These are phyloP conservation scores for Garrulus glandarius DNA, from an alignment of 2,797 vertebrate genomes.

Conservation along the genomic window DNA sequence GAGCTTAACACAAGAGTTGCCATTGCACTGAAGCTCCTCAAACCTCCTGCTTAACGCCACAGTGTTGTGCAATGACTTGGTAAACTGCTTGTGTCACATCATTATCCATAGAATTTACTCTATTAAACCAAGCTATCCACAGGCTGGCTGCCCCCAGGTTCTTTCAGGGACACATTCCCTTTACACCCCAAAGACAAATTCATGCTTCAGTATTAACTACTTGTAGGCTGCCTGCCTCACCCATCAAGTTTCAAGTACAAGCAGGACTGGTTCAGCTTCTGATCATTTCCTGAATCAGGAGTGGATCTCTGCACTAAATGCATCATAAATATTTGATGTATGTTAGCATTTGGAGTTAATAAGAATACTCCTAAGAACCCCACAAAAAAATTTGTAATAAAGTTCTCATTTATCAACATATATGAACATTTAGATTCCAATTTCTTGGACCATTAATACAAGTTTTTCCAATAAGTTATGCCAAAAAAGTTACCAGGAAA, in stretches of 20 bases:
- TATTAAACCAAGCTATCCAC: not conserved
- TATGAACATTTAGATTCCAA: constrained; percentile 17
- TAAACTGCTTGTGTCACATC: not conserved
- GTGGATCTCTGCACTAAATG: not conserved
- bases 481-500: not conserved
- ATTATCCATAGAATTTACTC: not conserved
- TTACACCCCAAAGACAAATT: not conserved
- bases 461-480: constrained; percentile 1
- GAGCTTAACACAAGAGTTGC: not conserved
- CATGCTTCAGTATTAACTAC: not conserved
- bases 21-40: not conserved
- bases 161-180: not conserved
- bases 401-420: constrained; percentile 42
- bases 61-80: not conserved
- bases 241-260: not conserved
- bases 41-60: not conserved
- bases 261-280: not conserved
- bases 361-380: not conserved
- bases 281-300: not conserved
- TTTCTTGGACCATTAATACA: constrained; percentile 47
- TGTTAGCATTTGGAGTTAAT: not conserved
- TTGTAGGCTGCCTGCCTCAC: not conserved
- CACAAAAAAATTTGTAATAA: not conserved
- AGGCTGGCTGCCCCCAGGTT: not conserved
- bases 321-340: not conserved